Evolutionary conservation across 2,888 invertebrate species (phyloP), one percentile per base, ranked within the genome.

Genomic region (Cristatella mucedo): DNA sequence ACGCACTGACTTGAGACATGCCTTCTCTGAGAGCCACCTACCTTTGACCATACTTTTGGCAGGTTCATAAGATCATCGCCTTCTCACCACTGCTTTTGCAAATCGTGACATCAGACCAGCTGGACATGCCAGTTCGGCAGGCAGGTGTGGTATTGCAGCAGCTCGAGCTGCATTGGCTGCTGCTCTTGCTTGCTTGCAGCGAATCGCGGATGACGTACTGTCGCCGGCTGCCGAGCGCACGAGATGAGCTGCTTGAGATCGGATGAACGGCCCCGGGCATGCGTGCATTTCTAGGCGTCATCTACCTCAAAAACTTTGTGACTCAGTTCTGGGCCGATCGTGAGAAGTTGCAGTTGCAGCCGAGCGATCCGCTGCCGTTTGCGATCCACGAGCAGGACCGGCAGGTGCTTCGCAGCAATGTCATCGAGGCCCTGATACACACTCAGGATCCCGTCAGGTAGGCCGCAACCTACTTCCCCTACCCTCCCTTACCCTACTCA

Each of bases 341-440:
- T 89, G 79, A 66, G 36, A 46, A 53, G n/a, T 60, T 62, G 37
- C 53, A 52, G 2, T 56, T 56, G 29, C 53, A 55, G 22, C 54
- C 55, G 5, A 53, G 53, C 6, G 61, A 62, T 30, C 56, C 57
- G 3, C 53, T 61, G 6, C 78, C 79, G 16, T 93, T 86, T 68
- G 78, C 76, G 49, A 78, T 95, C 54, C 91, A 93, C 55, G 95
- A 97, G 67, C 89, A 93, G 63, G 97, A 97, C 68, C 76, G 87
- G 52, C 80, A 80, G 9, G 77, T 87, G 73, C 81, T 97, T 51
- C 73, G 95, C 45, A 83, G 85, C 56, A 77, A 81, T 43, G 81
- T 97, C 53, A 82, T 97, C n/a, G 89, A 93, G 65, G 91, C 93
- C 32, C 78, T 91, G 41, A 82, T 91, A 3, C 82, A 82, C 63